Base-by-base conservation (phyloP, 1,140 invertebrate genomes). In the Caenorhabditis inopinata region DNA sequence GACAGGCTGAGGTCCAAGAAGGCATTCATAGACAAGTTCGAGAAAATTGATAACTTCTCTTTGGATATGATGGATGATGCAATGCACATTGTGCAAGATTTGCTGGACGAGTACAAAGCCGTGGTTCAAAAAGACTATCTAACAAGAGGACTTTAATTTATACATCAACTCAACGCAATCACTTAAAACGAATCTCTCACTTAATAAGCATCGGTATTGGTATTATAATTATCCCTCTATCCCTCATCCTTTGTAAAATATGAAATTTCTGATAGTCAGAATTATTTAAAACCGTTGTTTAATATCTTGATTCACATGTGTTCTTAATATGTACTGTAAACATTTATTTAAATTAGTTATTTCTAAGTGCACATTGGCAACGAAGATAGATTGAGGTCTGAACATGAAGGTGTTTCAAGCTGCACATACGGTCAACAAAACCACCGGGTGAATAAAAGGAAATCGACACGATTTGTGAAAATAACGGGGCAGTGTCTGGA, bases 1-100 rank as follows among this genome's bases (percentile, higher is more conserved):
- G 79, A 80, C 29, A 84, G 82, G 48, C 62, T 85, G 3, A 75
- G 81, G 58, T 38, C 84, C 48, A 74, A 81, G 42, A 74, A 48
- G 29, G 79, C 82, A 12, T 76, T 76, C 23, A 62, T 49, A 14
- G 79, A 80, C n/a, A 74, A 49, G 21, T 80, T 80, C 18, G 74
- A 80, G 82, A 81, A 58, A 35, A 49, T 48, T 29, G 74, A 47
- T 21, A 48, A 47, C 16, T 75, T 75, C 74, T 29, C 45, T 6
- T 21, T 75, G 74, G 74, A 47, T 21, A 75, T 75, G 74, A 75
- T 75, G 74, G 74, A 75, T 45, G 74, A 75, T 16, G 74, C 74
- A 21, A 48, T 32, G 74, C 45, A 48, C 23, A 49, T 51, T 16
- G 74, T 75, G 45, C 25, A 48, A 27, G 74, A 75, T 29, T 51